A percentile compares a stretch with the other conserved stretches of the same genome.
Evolutionary conservation across 2,113 vertebrate species (phyloP).

Genomic region (Microcebus murinus): DNA sequence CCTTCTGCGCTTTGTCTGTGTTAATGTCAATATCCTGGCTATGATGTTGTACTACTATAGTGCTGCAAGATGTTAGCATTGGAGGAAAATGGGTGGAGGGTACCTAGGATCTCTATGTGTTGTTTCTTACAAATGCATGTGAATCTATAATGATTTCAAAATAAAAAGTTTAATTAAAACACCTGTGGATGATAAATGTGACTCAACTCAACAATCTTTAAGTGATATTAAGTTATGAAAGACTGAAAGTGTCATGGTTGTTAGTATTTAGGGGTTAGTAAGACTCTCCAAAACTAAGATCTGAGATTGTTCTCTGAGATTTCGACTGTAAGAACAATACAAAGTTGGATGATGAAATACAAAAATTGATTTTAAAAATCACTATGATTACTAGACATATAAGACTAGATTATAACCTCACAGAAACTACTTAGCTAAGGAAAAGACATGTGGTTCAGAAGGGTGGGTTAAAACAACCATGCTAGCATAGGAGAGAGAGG

Average conservation of each 20-base stretch:
- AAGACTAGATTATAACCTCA: background rate
- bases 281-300: background rate
- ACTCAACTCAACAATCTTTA: background rate
- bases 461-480: background rate
- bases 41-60: background rate
- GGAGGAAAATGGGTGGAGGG: background rate
- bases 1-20: background rate
- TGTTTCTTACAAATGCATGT: background rate
- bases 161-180: background rate
- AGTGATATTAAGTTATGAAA: background rate
- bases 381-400: background rate
- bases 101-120: background rate
- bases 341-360: background rate
- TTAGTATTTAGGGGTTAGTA: background rate
- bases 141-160: background rate
- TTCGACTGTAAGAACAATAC: background rate
- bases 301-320: background rate
- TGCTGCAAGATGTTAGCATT: background rate
- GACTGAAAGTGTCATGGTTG: background rate
- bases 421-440: background rate
- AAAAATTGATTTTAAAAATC: background rate
- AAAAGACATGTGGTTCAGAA: background rate
- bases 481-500: background rate
- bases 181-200: background rate
- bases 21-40: background rate